Evolutionary conservation across 2,888 invertebrate species (phyloP).

Genomic region (Frankliniella fusca): DNA sequence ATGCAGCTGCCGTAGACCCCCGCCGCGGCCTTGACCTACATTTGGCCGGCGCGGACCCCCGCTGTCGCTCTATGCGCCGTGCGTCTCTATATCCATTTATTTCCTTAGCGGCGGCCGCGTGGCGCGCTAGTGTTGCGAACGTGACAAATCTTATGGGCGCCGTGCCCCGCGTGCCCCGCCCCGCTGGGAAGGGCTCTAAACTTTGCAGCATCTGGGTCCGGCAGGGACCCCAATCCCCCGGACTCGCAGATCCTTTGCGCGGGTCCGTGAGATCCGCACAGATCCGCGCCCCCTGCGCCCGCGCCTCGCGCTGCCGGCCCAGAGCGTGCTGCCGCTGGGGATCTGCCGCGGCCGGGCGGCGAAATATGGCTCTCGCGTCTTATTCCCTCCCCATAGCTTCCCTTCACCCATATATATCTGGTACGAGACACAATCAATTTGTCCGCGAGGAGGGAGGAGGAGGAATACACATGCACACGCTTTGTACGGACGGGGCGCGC

Average conservation of each 20-base stretch:
- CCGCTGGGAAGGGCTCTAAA: neutral
- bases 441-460: neutral
- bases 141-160: constrained; percentile 22
- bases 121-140: neutral
- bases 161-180: neutral
- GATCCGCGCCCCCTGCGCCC: neutral
- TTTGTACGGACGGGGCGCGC: too few species aligned
- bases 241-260: too few species aligned
- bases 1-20: neutral
- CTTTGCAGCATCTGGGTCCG: constrained; percentile 19
- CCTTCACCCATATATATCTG: neutral
- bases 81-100: constrained; percentile 21
- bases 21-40: neutral
- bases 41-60: neutral
- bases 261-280: too few species aligned
- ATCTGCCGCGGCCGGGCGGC: neutral
- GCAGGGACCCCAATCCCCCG: too few species aligned
- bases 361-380: neutral
- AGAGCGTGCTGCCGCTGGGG: neutral
- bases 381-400: neutral
- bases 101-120: neutral
- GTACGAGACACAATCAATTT: constrained; percentile 5
- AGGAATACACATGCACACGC: neutral
- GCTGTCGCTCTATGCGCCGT: neutral
- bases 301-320: neutral